A percentile compares a stretch with the other conserved stretches of the same genome.
phyloP scores from a whole-genome alignment of 2,888 invertebrate genomes.

The Parnassius glacialis region DNA sequence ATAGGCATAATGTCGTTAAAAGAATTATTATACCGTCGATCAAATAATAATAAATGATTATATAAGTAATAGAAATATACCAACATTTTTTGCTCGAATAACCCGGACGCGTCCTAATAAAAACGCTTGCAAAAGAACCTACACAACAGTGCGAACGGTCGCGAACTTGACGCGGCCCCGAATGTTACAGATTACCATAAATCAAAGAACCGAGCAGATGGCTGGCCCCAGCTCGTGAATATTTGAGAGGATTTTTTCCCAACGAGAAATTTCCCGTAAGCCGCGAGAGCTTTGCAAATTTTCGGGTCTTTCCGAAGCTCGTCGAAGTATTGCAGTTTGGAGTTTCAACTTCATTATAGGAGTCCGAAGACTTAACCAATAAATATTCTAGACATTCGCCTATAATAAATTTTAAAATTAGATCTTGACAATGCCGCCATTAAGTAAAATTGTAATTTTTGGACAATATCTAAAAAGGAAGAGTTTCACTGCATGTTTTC shows the following conservation, averaged over 20 bases:
- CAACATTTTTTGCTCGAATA: background rate
- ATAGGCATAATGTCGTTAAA: too few relatives aligned
- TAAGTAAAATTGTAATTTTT: too few relatives aligned
- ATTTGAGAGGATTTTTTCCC: conserved; percentile 28
- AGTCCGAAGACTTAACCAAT: conserved; percentile 1
- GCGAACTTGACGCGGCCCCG: conserved; percentile 24
- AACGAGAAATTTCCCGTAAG: conserved; percentile 18
- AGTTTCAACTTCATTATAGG: conserved; percentile 20
- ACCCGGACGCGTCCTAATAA: background rate
- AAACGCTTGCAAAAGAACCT: conserved; percentile 1
- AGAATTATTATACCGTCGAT: too few relatives aligned
- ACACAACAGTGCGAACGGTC: conserved; percentile 16
- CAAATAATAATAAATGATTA: too few relatives aligned
- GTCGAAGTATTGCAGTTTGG: conserved; percentile 19
- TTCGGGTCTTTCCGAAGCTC: conserved; percentile 16
- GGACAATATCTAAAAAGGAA: too few relatives aligned
- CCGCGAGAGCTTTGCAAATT: conserved; percentile 25
- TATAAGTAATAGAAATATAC: background rate
- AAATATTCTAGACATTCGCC: background rate
- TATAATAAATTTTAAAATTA: too few relatives aligned
- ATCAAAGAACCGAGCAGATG: conserved; percentile 28
- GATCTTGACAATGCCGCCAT: too few relatives aligned
- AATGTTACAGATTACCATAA: conserved; percentile 30
- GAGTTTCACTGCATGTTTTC: too few relatives aligned
- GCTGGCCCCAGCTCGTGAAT: conserved; percentile 27